phyloP scores from a whole-genome alignment of 2,797 vertebrate genomes.

The Gambelia wislizenii region DNA sequence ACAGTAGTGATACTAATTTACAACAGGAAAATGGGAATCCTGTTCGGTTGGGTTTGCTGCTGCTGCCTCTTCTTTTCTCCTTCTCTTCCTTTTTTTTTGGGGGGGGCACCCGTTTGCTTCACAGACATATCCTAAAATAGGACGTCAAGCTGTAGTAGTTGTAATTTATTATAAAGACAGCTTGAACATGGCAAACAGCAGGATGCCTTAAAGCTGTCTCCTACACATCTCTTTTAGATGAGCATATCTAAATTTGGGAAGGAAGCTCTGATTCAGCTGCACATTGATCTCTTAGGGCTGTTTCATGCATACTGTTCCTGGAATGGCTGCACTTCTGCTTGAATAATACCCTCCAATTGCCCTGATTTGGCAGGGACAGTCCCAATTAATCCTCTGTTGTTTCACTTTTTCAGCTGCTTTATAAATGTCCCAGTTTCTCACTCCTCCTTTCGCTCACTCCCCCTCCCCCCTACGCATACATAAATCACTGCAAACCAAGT shows the following conservation, averaged over 20 bases:
- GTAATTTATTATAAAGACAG: slow-evolving; percentile 44
- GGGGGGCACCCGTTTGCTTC: slow-evolving; percentile 46
- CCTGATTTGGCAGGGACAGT: too few relatives aligned
- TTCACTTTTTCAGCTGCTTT: too few relatives aligned
- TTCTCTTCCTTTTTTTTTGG: too few relatives aligned
- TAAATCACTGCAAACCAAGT: too few relatives aligned
- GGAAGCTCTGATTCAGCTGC: not conserved
- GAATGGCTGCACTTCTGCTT: not conserved
- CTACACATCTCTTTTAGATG: not conserved
- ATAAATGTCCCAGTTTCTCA: too few relatives aligned
- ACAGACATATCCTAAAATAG: slow-evolving; percentile 59
- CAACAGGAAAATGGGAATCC: slow-evolving; percentile 51
- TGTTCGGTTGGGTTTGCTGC: slow-evolving; percentile 5
- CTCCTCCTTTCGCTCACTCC: too few relatives aligned
- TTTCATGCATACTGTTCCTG: not conserved
- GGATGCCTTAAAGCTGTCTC: slow-evolving; percentile 53
- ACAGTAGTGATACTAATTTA: slow-evolving; percentile 52
- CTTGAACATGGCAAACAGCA: slow-evolving; percentile 42
- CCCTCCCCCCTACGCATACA: too few relatives aligned
- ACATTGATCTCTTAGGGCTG: not conserved
- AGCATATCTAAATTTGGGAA: not conserved
- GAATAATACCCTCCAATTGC: too few relatives aligned
- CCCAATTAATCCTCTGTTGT: too few relatives aligned
- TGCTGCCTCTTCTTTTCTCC: too few relatives aligned
- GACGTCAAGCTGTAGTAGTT: not conserved